Evolutionary conservation across 2,113 vertebrate genomes (phyloP), one percentile per base, ranked within the genome.

Genomic region (Bufo bufo): DNA sequence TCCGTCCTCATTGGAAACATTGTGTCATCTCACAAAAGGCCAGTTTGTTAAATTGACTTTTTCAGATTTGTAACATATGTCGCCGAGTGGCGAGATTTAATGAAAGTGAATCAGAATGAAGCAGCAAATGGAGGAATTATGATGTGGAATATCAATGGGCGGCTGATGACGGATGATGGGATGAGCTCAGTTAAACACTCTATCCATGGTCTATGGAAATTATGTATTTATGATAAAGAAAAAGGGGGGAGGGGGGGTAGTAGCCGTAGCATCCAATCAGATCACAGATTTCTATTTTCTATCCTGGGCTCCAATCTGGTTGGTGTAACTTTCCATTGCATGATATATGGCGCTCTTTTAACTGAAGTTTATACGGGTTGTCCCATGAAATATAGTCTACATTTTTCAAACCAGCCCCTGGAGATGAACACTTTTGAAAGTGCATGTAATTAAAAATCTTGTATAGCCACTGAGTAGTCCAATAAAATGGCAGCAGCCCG

Each of bases 1-100:
- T 72, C 66, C 71, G 50, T 84, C 49, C 65, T 69, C 43, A 52
- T 56, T 84, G 82, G 50, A 56, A 50, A 84, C 82, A 74, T 72
- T 72, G 11, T 52, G 16, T 71, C 47, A 52, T 23, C 45, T 49
- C 49, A 82, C 58, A 82, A 78, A 54, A 54, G 75, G n/a, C 23
- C 43, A 63, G 17, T 65, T 65, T 82, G 58, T 81, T 82, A 82
- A 82, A 78, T 78, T 78, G 75, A n/a, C 75, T 7, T 13, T 52
- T 43, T 78, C 49, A 52, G 10, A n/a, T 54, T 23, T 78, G 49
- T 78, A 54, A 23, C 75, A 78, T 52, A 52, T 78, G 75, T 54
- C 75, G 13, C 19, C 17, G 11, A 78, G 75, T 50, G 20, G 49
- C 9, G 75, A 17, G 75, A 54, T 12, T 8, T 54, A 23, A 52